A percentile compares a stretch with the other conserved stretches of the same genome.
These are phyloP conservation scores for Okapia johnstoni DNA, from an alignment of 2,113 vertebrate species.

Conservation along the genomic window DNA sequence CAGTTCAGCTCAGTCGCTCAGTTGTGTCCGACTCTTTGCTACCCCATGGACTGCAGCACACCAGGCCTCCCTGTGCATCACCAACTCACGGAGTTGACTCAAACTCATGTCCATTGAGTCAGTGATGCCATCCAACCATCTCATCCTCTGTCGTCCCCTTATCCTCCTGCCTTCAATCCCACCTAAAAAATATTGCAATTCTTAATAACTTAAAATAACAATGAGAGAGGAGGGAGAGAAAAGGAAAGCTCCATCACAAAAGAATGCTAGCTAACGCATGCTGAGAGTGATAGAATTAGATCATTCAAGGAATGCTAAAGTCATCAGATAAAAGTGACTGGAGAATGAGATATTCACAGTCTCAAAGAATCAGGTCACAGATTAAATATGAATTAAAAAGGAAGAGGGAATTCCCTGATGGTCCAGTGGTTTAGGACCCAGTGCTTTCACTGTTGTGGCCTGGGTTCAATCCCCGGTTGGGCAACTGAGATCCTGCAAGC, in stretches of 20 bases:
- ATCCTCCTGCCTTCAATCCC: neutral
- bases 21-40: neutral
- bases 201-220: neutral
- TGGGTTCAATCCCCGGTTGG: neutral
- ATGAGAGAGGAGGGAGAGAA: neutral
- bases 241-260: neutral
- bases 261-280: neutral
- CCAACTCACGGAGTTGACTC: neutral
- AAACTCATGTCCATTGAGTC: neutral
- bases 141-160: neutral
- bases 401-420: neutral
- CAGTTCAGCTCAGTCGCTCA: neutral
- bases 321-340: neutral
- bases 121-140: neutral
- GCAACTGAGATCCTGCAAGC: neutral
- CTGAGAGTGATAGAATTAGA: neutral
- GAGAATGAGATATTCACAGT: neutral
- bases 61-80: neutral
- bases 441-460: neutral
- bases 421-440: neutral
- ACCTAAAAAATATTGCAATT: neutral
- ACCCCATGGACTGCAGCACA: neutral
- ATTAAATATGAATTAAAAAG: neutral
- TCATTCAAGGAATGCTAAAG: neutral
- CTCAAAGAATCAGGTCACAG: neutral